Base-by-base conservation (phyloP, 92 coral and sea anemone species). In the Umimayanthus chanpuru region DNA sequence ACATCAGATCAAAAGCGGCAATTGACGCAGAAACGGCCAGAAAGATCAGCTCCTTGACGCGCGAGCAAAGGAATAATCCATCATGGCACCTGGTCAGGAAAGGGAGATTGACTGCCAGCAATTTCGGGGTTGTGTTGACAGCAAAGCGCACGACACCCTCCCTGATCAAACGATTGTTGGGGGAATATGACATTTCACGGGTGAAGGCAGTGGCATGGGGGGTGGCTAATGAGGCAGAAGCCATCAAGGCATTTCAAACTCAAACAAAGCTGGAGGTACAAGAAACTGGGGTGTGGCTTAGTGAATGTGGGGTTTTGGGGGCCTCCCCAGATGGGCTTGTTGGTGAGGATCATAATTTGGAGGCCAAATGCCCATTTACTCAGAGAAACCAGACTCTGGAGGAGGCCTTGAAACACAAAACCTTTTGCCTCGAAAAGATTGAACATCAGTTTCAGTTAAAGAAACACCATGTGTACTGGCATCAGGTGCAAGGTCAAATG, bases 401-500 rank as follows among this genome's bases (percentile, higher is more conserved):
- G 10, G 72, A 65, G 72, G 72, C n/a, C 0, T 0, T 65, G 28
- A 65, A 65, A 25, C 72, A 65, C 72, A 65, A 65, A 25, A 65
- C 23, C 36, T 32, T 32, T 32, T 32, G 36, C 36, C 72, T 65
- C 28, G 72, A 65, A 25, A 65, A 65, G 73, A 75, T 67, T 2
- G 18, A 15, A 68, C 65, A 70, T 47, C 43, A 73, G 74, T 11
- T 76, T 61, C 30, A 53, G 43, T 73, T 90, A 32, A 90, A 90
- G 32, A 36, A 58, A 10, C 66, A 86, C 61, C 89, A 85, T 90
- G 90, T 86, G 9, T 92, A 92, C 65, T 92, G 92, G 92, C 94
- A 92, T 61, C 94, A 92, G 75, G 90, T 92, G 26, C 92, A 92
- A 49, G 94, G 92, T 29, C 94, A 92, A 72, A 30, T 91, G 74